These are phyloP conservation scores for Hemaris fuciformis DNA, from an alignment of 2,888 invertebrate genomes.

Conservation along the genomic window DNA sequence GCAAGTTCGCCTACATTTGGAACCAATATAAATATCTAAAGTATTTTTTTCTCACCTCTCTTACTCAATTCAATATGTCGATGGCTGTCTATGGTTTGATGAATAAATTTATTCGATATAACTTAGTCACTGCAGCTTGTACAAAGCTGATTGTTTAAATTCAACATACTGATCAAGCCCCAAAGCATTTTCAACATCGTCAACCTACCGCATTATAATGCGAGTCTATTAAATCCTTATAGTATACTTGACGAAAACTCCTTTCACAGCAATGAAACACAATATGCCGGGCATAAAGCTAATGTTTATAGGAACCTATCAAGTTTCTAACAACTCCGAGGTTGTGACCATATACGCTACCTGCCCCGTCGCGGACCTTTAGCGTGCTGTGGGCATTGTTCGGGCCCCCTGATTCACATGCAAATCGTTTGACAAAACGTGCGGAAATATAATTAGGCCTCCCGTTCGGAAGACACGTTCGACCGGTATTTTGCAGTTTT, in stretches of 20 bases:
- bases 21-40: no score
- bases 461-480: conserved; percentile 65
- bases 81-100: neutral
- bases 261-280: conserved; percentile 58
- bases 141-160: neutral
- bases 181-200: neutral
- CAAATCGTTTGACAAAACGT: conserved; percentile 75
- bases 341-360: conserved; percentile 43
- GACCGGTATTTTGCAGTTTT: conserved; percentile 59
- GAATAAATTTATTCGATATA: neutral
- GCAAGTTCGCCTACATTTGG: no score
- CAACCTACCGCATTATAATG: conserved; percentile 1
- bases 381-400: conserved; percentile 62
- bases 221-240: conserved; percentile 18
- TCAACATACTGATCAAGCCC: neutral
- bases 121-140: neutral
- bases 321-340: conserved; percentile 67
- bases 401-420: conserved; percentile 68
- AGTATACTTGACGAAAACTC: conserved; percentile 45
- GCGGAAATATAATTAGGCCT: conserved; percentile 80
- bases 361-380: conserved; percentile 40
- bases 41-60: no score
- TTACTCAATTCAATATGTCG: no score
- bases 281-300: conserved; percentile 56
- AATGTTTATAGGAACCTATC: conserved; percentile 75